Evolutionary conservation across 2,113 vertebrate genomes (phyloP).

Genomic region (Pterocles orientalis): DNA sequence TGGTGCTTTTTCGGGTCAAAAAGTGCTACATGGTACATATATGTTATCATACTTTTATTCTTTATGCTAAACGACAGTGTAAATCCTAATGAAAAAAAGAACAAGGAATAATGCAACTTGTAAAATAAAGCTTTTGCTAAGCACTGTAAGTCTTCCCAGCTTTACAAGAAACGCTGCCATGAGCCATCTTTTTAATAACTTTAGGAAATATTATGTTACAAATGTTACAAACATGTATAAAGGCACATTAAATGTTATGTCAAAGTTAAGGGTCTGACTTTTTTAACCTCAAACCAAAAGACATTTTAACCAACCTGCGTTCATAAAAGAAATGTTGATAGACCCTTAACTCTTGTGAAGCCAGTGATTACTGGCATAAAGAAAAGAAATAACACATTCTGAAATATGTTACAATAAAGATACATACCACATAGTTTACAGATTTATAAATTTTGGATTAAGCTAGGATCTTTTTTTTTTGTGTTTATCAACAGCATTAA

Average conservation of each 20-base stretch:
- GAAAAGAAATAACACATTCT: conserved; percentile 63
- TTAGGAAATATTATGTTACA: conserved; percentile 44
- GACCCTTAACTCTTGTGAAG: conserved; percentile 68
- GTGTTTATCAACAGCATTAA: conserved; percentile 65
- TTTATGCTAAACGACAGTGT: background rate
- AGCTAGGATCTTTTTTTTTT: conserved; percentile 47
- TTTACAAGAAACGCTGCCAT: conserved; percentile 15
- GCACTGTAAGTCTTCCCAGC: background rate
- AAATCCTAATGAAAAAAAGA: background rate
- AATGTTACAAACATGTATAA: conserved; percentile 37
- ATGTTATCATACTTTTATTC: background rate
- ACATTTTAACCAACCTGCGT: conserved; percentile 22
- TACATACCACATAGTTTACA: conserved; percentile 36
- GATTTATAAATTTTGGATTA: conserved; percentile 68
- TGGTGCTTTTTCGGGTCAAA: background rate
- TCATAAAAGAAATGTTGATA: conserved; percentile 64
- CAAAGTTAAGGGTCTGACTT: conserved; percentile 23
- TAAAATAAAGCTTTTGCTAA: conserved; percentile 30
- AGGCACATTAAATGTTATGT: conserved; percentile 3
- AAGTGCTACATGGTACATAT: background rate
- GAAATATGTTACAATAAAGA: conserved; percentile 37
- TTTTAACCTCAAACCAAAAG: conserved; percentile 29
- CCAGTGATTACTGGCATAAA: conserved; percentile 66
- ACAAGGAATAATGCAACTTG: background rate
- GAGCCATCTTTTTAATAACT: conserved; percentile 38